phyloP scores from a whole-genome alignment of 2,113 vertebrate genomes.

The Scatophagus argus region DNA sequence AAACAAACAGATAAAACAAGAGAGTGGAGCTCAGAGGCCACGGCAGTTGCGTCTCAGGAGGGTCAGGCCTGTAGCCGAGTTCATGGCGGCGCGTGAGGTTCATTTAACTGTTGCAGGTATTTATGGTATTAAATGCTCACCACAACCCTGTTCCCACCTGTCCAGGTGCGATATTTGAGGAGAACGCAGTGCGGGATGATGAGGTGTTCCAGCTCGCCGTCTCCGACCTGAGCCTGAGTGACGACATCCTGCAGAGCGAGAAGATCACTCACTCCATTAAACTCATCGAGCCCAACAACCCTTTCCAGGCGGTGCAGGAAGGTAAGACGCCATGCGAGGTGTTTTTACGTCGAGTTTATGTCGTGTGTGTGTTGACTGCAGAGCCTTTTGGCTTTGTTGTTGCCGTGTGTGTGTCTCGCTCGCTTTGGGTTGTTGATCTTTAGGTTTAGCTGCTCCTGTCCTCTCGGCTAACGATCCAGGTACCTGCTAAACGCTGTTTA shows the following conservation, averaged over 20 bases:
- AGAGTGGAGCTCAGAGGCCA: too few species aligned
- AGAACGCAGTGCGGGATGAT: conserved; percentile 94
- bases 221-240: conserved; percentile 96
- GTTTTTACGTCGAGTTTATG: not conserved
- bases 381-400: not conserved
- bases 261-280: conserved; percentile 99
- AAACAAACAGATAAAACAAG: too few species aligned
- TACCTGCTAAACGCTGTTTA: conserved; percentile 37
- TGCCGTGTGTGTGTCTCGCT: not conserved
- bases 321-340: conserved; percentile 80
- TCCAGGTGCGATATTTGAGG: conserved; percentile 98
- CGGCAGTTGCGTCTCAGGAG: too few species aligned
- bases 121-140: too few species aligned
- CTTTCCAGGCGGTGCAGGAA: conserved; percentile 98
- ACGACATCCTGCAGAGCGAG: conserved; percentile 97
- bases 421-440: conserved; percentile 29
- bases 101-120: too few species aligned
- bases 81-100: too few species aligned
- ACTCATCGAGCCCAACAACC: conserved; percentile 96
- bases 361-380: not conserved
- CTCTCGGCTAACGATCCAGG: conserved; percentile 44
- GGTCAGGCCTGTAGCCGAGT: too few species aligned
- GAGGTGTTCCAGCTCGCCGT: conserved; percentile 97
- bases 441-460: not conserved
- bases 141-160: not conserved